Evolutionary conservation across 2,888 invertebrate genomes (phyloP), one percentile per base, ranked within the genome.

Genomic region (Rutpela maculata): DNA sequence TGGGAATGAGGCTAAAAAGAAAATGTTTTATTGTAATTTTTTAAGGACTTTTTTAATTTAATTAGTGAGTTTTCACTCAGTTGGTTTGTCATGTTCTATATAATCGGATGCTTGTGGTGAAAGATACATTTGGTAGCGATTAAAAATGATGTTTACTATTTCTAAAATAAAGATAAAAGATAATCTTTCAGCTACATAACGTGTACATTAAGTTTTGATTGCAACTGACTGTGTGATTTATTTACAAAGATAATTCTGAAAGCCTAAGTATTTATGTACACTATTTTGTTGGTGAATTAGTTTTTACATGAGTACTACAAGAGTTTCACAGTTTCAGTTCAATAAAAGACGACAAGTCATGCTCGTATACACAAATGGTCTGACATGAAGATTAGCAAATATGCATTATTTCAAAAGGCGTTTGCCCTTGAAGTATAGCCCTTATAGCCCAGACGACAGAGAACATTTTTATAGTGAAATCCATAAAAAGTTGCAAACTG

Each of bases 61-160:
- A 68, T 68, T 50, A 75, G 50, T 50, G n/a, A n/a, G n/a, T 74
- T 63, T 67, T 26, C 67, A 68, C 50, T 22, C 38, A 66, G 66
- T 74, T 67, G 7, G 67, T 2, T 50, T 50, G n/a, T 50, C 50
- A n/a, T 50, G n/a, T n/a, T 50, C 15, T 15, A 0, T 50, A n/a
- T n/a, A 50, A 50, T 50, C 50, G n/a, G 15, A 15, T 43, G 43
- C 15, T 43, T 43, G 12, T 43, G 12, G 50, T n/a, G 50, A 50
- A 50, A 15, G n/a, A 50, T 50, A 50, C n/a, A 50, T 50, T 50
- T 50, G 43, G 15, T 15, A 11, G 43, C 43, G 43, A 12, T 43
- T 43, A 43, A 43, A 43, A 43, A 43, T 12, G 2, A 3, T 12
- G 12, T 12, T 43, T 12, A 12, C 43, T 43, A 43, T 43, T 43